Base-by-base conservation (phyloP, 2,888 invertebrate genomes). In the Morpho achilles region DNA sequence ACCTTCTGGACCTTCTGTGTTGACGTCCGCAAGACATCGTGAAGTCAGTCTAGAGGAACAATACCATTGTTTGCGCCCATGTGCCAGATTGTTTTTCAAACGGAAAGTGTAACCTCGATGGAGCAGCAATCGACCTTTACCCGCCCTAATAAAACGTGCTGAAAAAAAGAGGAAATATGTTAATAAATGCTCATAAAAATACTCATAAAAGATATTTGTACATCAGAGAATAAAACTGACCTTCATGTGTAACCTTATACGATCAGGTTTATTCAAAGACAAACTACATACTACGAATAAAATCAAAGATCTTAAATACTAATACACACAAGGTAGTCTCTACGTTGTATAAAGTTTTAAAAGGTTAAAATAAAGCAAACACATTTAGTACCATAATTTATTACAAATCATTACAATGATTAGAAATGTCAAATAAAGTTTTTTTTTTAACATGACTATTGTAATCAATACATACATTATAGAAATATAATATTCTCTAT, bases 61-160 rank as follows among this genome's bases (percentile, higher is more conserved):
- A 71, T 90, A 89, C 90, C 89, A 90, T 69, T 90, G 89, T 77
- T 90, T 91, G 67, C 89, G 82, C 2, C 90, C 88, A 67, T 89
- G 89, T n/a, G 89, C 89, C 76, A 89, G 70, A 67, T 89, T 88
- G 69, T 90, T 91, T 77, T 91, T 90, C 73, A 90, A 74, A 52
- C 89, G 87, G 71, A 90, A 91, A 42, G 90, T 91, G 75, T 90
- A 91, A 44, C 90, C 89, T 64, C 87, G 85, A 63, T 89, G 88
- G 56, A 90, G 77, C 50, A 91, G 77, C 64, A 91, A 77, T 3
- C 89, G 81, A 7, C 89, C 89, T 63, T 89, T 89, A 60, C 90
- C 89, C 42, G 90, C 89, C 61, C 89, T 86, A 66, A 90, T 90
- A 78, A 90, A 90, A 67, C 89, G 87, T 50, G 89, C 90, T 90